phyloP scores from a whole-genome alignment of 2,797 vertebrate genomes.

The Morus bassanus region DNA sequence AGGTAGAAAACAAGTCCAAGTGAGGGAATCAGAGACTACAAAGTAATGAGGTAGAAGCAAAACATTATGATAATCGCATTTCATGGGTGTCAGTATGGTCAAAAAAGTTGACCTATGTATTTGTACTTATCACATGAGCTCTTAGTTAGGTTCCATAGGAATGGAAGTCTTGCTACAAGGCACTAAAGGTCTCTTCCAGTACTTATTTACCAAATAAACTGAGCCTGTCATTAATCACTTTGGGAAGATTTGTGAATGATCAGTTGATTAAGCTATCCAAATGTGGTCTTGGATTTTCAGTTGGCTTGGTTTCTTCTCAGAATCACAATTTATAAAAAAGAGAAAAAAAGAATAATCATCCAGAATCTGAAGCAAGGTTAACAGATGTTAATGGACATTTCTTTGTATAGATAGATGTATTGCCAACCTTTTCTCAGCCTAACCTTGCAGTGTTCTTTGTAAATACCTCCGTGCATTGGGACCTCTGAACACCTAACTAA shows the following conservation, averaged over 20 bases:
- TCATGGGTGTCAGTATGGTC: background rate
- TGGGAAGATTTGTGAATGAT: background rate
- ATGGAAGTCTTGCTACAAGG: background rate
- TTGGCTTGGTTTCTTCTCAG: background rate
- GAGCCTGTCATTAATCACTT: background rate
- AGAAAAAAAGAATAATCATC: rapidly evolving
- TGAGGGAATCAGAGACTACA: background rate
- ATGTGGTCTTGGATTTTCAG: background rate
- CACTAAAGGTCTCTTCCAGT: background rate
- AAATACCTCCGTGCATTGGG: background rate
- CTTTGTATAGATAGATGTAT: background rate
- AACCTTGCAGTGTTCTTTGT: background rate
- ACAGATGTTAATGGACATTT: background rate
- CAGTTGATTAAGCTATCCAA: background rate
- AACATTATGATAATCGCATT: rapidly evolving
- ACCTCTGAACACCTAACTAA: background rate
- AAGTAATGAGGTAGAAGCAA: background rate
- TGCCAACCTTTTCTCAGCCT: background rate
- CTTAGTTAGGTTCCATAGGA: background rate
- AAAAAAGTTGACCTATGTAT: background rate
- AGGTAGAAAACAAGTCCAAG: background rate
- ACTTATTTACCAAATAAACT: background rate
- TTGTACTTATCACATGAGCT: background rate
- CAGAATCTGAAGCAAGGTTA: background rate
- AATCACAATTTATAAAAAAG: background rate